These are phyloP conservation scores for Limnothrissa miodon DNA, from an alignment of 2,113 vertebrate genomes.

Conservation along the genomic window DNA sequence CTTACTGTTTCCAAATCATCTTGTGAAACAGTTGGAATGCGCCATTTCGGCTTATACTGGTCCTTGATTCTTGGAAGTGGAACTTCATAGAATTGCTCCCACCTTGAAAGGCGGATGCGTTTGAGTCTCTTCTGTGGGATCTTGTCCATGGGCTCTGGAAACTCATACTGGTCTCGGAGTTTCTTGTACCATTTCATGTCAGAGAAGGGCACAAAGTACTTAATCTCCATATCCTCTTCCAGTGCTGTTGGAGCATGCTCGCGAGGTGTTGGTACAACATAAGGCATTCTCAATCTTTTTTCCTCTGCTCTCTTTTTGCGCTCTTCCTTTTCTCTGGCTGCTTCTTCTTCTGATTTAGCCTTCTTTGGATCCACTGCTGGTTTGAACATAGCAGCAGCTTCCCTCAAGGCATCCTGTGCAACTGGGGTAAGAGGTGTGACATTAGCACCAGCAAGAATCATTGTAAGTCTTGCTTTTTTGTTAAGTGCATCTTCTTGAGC, in stretches of 20 bases:
- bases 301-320: conserved; percentile 83
- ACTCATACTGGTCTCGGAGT: conserved; percentile 93
- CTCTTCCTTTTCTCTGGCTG: conserved; percentile 80
- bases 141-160: conserved; percentile 92
- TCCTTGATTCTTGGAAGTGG: conserved; percentile 91
- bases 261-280: conserved; percentile 84
- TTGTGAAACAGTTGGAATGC: conserved; percentile 83
- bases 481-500: conserved; percentile 76
- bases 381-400: conserved; percentile 90
- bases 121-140: conserved; percentile 88
- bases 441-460: conserved; percentile 86
- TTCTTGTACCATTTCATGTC: conserved; percentile 99
- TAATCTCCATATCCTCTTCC: conserved; percentile 89
- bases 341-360: conserved; percentile 85
- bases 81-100: conserved; percentile 97
- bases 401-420: conserved; percentile 88
- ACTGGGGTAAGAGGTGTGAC: conserved; percentile 80
- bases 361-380: conserved; percentile 90
- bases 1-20: conserved; percentile 95
- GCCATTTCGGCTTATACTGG: conserved; percentile 93
- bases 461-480: conserved; percentile 89
- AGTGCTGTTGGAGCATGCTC: conserved; percentile 69
- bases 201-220: conserved; percentile 90
- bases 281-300: conserved; percentile 90
- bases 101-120: conserved; percentile 94